These are phyloP conservation scores for Drosophila mercatorum DNA, from an alignment of 2,888 invertebrate species.

Conservation along the genomic window DNA sequence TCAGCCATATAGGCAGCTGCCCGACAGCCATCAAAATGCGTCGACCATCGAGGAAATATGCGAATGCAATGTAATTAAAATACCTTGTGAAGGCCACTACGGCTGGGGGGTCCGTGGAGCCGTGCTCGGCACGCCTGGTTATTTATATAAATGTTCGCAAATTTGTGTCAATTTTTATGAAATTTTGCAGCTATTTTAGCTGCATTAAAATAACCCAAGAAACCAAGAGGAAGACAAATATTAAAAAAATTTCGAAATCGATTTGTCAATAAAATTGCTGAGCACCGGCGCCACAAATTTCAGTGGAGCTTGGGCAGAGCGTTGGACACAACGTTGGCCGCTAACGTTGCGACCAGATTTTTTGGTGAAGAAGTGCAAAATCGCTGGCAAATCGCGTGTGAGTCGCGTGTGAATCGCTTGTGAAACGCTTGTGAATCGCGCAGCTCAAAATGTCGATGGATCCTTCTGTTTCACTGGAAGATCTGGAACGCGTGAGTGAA, in stretches of 20 bases:
- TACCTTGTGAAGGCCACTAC: constrained; percentile 74
- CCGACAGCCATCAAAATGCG: constrained; percentile 66
- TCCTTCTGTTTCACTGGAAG: constrained; percentile 81
- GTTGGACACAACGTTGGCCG: constrained; percentile 65
- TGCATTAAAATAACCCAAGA: constrained; percentile 37
- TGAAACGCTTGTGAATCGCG: constrained; percentile 11
- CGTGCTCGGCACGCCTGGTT: constrained; percentile 65
- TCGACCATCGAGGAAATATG: constrained; percentile 49
- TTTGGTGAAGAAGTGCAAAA: constrained; percentile 23
- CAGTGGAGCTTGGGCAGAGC: constrained; percentile 79
- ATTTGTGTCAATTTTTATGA: constrained; percentile 74
- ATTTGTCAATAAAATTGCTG: constrained; percentile 81
- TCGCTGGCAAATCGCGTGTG: neutral
- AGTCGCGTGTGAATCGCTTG: neutral
- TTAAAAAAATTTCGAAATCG: constrained; percentile 66
- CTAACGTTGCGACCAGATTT: constrained; percentile 31
- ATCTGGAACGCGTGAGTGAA: constrained; percentile 81
- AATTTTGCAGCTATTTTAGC: constrained; percentile 55
- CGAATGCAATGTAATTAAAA: constrained; percentile 72
- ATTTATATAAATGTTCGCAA: constrained; percentile 63
- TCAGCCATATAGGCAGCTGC: constrained; percentile 61
- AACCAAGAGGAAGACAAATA: constrained; percentile 16
- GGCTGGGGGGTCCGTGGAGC: constrained; percentile 45
- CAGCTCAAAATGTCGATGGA: constrained; percentile 77
- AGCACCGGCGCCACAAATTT: constrained; percentile 65